phyloP scores from a whole-genome alignment of 1,140 invertebrate species.

The Nasonia giraulti region DNA sequence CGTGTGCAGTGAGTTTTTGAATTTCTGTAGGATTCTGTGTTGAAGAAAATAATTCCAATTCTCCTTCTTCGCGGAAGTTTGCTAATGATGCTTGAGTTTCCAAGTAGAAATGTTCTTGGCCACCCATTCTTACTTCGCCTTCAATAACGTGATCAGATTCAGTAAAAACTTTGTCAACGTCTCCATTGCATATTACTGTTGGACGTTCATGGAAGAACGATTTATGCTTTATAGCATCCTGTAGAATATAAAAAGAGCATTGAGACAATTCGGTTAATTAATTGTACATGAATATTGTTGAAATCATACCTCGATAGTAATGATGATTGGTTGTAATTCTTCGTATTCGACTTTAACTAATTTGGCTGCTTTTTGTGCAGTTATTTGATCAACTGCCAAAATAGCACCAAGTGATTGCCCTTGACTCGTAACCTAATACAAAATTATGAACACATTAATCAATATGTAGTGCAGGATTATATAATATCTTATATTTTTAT shows the following conservation, averaged over 20 bases:
- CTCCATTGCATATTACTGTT: constrained; percentile 78
- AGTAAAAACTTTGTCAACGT: constrained; percentile 79
- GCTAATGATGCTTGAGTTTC: constrained; percentile 89
- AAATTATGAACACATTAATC: neutral
- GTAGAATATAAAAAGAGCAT: constrained; percentile 61
- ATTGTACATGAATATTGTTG: neutral
- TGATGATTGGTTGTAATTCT: constrained; percentile 80
- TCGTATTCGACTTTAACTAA: constrained; percentile 85
- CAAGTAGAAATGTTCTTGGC: constrained; percentile 97
- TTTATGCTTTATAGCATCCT: constrained; percentile 83
- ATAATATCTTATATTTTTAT: too few species aligned
- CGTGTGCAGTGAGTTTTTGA: constrained; percentile 82
- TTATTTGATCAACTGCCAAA: constrained; percentile 82
- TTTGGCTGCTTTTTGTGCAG: constrained; percentile 84
- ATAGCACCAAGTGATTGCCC: constrained; percentile 88
- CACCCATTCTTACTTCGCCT: constrained; percentile 86
- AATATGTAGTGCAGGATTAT: neutral
- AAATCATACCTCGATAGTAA: constrained; percentile 83
- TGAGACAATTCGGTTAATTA: neutral
- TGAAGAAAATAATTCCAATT: constrained; percentile 88
- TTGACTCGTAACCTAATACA: constrained; percentile 73
- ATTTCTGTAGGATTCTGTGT: constrained; percentile 88
- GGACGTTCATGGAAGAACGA: constrained; percentile 79
- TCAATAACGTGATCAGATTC: constrained; percentile 79
- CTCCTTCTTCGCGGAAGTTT: constrained; percentile 87